Evolutionary conservation across 2,113 vertebrate genomes (phyloP).

Genomic region (Takifugu bimaculatus): DNA sequence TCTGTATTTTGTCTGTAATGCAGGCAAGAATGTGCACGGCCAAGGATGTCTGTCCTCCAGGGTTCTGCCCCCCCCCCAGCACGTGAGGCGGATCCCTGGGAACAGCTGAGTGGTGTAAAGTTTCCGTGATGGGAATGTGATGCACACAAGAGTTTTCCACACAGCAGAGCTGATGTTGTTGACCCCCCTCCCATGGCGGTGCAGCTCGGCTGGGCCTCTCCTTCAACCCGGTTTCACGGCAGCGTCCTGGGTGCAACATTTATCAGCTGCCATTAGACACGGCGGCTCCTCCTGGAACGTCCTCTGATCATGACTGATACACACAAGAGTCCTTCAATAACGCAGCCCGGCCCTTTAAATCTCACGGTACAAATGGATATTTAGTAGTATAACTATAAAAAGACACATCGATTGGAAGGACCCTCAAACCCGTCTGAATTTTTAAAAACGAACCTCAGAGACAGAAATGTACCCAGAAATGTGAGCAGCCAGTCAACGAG

Average conservation of each 20-base stretch:
- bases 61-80: slow-evolving; percentile 17
- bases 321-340: slow-evolving; percentile 25
- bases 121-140: slow-evolving; percentile 58
- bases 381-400: neutral
- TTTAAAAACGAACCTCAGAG: too few species aligned
- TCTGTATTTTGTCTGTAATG: slow-evolving; percentile 14
- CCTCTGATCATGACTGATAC: slow-evolving; percentile 33
- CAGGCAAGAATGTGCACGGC: slow-evolving; percentile 34
- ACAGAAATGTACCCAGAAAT: too few species aligned
- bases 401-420: slow-evolving; percentile 15
- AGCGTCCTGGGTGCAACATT: slow-evolving; percentile 10
- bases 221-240: too few species aligned
- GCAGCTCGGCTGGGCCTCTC: too few species aligned
- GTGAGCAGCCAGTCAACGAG: too few species aligned
- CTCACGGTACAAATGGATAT: too few species aligned
- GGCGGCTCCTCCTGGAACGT: slow-evolving; percentile 21
- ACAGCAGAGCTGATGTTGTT: slow-evolving; percentile 7
- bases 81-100: slow-evolving; percentile 27
- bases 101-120: slow-evolving; percentile 70
- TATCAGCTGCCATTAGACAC: slow-evolving; percentile 37
- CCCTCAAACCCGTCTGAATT: neutral
- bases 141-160: slow-evolving; percentile 46
- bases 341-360: neutral
- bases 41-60: slow-evolving; percentile 18
- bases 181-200: slow-evolving; percentile 4